A percentile compares a stretch with the other conserved stretches of the same genome.
Evolutionary conservation across 1,140 invertebrate species (phyloP).

Genomic region (Phocides pigmalion): DNA sequence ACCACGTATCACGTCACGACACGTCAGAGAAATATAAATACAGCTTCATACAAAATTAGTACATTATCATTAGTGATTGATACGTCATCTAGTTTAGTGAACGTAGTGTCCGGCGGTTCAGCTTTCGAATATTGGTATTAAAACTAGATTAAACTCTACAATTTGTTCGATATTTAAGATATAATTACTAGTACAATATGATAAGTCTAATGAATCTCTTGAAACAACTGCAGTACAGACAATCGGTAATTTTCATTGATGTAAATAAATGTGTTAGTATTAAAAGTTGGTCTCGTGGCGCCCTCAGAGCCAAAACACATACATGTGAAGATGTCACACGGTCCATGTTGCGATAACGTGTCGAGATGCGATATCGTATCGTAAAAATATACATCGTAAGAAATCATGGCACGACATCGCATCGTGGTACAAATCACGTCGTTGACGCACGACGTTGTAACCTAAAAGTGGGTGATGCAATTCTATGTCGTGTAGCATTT

Average conservation of each 20-base stretch:
- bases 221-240: conserved; percentile 56
- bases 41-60: conserved; percentile 64
- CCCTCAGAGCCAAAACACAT: too few species aligned
- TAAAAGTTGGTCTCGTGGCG: conserved; percentile 53
- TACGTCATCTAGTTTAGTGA: conserved; percentile 69
- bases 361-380: too few species aligned
- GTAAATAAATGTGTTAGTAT: conserved; percentile 69
- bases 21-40: too few species aligned
- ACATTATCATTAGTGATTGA: conserved; percentile 60
- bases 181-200: conserved; percentile 62
- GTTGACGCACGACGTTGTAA: too few species aligned
- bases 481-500: too few species aligned
- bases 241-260: conserved; percentile 53
- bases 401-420: too few species aligned
- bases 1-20: too few species aligned
- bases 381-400: too few species aligned
- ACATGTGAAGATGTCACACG: too few species aligned
- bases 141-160: conserved; percentile 68
- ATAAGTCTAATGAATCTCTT: conserved; percentile 58
- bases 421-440: too few species aligned
- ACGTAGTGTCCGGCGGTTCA: conserved; percentile 70
- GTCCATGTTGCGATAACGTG: too few species aligned
- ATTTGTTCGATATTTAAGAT: conserved; percentile 67
- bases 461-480: too few species aligned
- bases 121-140: conserved; percentile 82